Conservation (phyloP, 2,888 invertebrate species). For the Agriopis aurantiaria region DNA sequence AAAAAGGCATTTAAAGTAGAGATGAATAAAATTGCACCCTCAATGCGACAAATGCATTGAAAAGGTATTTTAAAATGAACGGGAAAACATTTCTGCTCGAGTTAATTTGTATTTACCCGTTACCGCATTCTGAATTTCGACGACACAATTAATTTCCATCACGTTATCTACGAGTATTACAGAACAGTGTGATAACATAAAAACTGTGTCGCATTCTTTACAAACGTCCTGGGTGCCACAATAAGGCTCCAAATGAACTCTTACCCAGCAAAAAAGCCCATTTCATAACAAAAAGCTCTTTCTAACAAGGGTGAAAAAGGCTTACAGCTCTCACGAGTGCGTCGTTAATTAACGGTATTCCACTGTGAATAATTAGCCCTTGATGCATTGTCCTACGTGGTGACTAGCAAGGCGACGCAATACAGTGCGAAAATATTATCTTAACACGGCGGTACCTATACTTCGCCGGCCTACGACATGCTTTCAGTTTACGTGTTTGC, state of each 20-base stretch:
- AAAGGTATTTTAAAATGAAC: too few species aligned
- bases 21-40: too few species aligned
- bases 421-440: not conserved
- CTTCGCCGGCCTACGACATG: not conserved
- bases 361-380: constrained; percentile 26
- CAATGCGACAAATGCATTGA: too few species aligned
- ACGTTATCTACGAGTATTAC: too few species aligned
- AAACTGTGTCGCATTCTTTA: not conserved
- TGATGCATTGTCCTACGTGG: not conserved
- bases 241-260: constrained; percentile 5
- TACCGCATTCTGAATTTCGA: too few species aligned
- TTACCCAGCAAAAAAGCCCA: constrained; percentile 10
- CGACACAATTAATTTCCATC: too few species aligned
- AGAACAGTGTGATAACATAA: too few species aligned
- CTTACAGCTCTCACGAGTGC: constrained; percentile 16
- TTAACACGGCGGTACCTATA: not conserved
- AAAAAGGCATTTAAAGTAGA: too few species aligned
- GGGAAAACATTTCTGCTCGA: too few species aligned
- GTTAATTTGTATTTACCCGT: too few species aligned
- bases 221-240: constrained; percentile 1
- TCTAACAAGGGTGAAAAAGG: constrained; percentile 12
- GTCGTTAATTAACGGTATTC: constrained; percentile 23
- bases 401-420: not conserved
- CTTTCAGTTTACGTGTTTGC: not conserved
- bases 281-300: constrained; percentile 20